Evolutionary conservation across 2,888 invertebrate species (phyloP).

Genomic region (Scrobipalpa costella): DNA sequence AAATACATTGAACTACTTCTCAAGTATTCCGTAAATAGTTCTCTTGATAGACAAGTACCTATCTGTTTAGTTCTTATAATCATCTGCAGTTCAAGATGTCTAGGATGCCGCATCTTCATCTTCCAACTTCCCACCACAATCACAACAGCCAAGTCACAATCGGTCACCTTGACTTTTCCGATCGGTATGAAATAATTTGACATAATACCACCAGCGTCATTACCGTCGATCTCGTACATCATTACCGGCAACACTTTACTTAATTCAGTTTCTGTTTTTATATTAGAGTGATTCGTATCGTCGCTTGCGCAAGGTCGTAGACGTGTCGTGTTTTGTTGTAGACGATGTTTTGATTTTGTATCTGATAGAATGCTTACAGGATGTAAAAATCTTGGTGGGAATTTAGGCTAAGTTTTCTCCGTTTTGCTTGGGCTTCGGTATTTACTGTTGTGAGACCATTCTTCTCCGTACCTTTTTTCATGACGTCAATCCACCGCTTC

Average conservation of each 20-base stretch:
- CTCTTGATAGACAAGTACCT: too few relatives aligned
- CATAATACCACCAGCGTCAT: constrained; percentile 72
- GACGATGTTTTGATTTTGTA: not conserved
- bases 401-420: too few relatives aligned
- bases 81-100: not conserved
- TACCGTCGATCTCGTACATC: constrained; percentile 43
- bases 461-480: too few relatives aligned
- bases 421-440: too few relatives aligned
- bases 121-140: constrained; percentile 38
- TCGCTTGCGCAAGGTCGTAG: constrained; percentile 13
- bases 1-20: too few relatives aligned
- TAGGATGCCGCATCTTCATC: constrained; percentile 41
- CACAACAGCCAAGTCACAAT: constrained; percentile 58
- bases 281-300: constrained; percentile 28
- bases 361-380: too few relatives aligned
- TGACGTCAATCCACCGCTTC: too few relatives aligned
- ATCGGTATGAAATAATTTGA: constrained; percentile 78
- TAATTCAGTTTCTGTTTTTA: constrained; percentile 48
- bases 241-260: constrained; percentile 46
- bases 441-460: too few relatives aligned
- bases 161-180: constrained; percentile 78
- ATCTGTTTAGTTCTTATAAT: too few relatives aligned
- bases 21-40: too few relatives aligned
- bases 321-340: not conserved
- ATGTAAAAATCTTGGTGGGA: too few relatives aligned